Conservation (phyloP, 1,140 invertebrate species). For the Cryptotermes secundus region DNA sequence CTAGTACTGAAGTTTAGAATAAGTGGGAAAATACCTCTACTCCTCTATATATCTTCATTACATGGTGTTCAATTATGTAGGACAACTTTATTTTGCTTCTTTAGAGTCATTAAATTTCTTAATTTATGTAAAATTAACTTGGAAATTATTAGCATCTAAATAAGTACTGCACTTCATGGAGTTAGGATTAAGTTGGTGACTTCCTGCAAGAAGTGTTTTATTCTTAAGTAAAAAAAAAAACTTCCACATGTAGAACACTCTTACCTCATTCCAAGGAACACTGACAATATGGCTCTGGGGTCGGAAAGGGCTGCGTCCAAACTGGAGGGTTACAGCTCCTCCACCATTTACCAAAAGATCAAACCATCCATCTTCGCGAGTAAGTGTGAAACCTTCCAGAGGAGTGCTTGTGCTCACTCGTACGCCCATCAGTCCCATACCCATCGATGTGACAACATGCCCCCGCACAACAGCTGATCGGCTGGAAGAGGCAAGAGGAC, state of each 20-base stretch:
- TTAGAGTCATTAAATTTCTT: too few relatives aligned
- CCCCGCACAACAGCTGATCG: constrained; percentile 95
- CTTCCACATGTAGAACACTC: constrained; percentile 24
- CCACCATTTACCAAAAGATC: constrained; percentile 97
- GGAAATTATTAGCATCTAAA: too few relatives aligned
- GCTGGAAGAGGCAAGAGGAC: constrained; percentile 57
- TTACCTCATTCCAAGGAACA: constrained; percentile 95
- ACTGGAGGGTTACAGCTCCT: constrained; percentile 90
- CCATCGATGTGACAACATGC: constrained; percentile 84
- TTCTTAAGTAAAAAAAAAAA: too few relatives aligned
- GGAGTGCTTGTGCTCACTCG: constrained; percentile 87
- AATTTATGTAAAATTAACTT: too few relatives aligned
- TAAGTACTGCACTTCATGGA: too few relatives aligned
- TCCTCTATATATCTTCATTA: too few relatives aligned
- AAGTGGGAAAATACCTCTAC: too few relatives aligned
- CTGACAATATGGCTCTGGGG: constrained; percentile 87
- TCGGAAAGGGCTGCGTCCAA: constrained; percentile 89
- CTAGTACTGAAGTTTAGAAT: too few relatives aligned
- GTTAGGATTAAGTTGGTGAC: too few relatives aligned
- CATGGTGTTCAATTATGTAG: too few relatives aligned
- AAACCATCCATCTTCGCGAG: constrained; percentile 90
- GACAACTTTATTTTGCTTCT: too few relatives aligned
- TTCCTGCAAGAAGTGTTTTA: too few relatives aligned
- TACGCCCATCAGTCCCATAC: constrained; percentile 90
- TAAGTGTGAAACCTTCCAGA: constrained; percentile 91